Conservation (phyloP, 53 echinoderm and acorn worm genomes). For the Arbacia lixula region DNA sequence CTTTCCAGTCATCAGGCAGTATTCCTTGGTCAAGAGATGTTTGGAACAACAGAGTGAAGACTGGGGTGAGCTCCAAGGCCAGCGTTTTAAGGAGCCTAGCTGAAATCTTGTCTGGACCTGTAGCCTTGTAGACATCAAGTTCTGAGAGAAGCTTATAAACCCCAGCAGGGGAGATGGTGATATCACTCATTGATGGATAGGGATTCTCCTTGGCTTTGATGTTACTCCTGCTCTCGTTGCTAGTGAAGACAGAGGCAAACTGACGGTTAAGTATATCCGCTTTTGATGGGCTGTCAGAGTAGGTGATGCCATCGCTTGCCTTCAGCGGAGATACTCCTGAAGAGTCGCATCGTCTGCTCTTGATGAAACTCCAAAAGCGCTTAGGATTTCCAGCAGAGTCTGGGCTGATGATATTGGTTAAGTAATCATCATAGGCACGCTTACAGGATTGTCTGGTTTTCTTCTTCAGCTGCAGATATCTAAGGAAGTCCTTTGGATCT, state of each 20-base stretch:
- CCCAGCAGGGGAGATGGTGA: conserved; percentile 25
- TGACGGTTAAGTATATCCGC: conserved; percentile 41
- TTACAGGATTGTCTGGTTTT: no score
- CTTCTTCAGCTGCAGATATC: no score
- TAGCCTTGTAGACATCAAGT: conserved; percentile 37
- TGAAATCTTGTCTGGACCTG: conserved; percentile 47
- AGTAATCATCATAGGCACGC: no score
- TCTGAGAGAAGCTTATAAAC: conserved; percentile 47
- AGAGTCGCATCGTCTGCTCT: conserved; percentile 42
- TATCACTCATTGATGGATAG: conserved; percentile 16
- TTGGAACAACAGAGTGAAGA: conserved; percentile 20
- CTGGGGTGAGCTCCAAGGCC: conserved; percentile 11
- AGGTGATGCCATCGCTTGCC: conserved; percentile 11
- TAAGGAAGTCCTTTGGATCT: no score
- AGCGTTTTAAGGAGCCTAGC: conserved; percentile 23
- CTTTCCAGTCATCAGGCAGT: conserved; percentile 52
- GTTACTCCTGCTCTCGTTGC: not conserved
- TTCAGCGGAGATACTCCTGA: conserved; percentile 53
- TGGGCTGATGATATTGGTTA: conserved; percentile 30
- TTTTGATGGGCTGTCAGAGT: conserved; percentile 25
- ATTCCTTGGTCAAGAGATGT: conserved; percentile 14
- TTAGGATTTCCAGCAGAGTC: conserved; percentile 9
- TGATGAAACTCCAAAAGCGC: conserved; percentile 52
- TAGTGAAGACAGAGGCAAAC: conserved; percentile 31
- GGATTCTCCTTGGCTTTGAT: conserved; percentile 30